A percentile compares a stretch with the other conserved stretches of the same genome.
Conservation (phyloP, 2,888 invertebrate genomes). For the Hofmannophila pseudospretella region DNA sequence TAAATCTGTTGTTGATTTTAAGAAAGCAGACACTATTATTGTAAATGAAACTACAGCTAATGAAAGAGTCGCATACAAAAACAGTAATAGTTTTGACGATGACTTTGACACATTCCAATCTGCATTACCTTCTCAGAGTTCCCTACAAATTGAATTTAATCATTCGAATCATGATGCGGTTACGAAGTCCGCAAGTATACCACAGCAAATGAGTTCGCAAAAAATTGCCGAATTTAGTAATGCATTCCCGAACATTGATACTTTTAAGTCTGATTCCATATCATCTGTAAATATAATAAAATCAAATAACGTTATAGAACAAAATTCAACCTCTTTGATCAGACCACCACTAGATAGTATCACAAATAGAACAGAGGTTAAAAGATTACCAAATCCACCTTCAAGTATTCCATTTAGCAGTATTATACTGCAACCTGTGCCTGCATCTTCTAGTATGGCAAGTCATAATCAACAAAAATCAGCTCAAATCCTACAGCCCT, state of each 20-base stretch:
- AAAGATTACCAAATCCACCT: slow-evolving; percentile 16
- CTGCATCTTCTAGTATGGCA: slow-evolving; percentile 23
- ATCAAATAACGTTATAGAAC: slow-evolving; percentile 30
- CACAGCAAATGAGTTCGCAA: slow-evolving; percentile 15
- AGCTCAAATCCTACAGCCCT: slow-evolving; percentile 67
- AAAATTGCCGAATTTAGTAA: slow-evolving; percentile 26
- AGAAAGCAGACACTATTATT: slow-evolving; percentile 10
- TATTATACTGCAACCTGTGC: slow-evolving; percentile 48
- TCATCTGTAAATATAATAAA: slow-evolving; percentile 29
- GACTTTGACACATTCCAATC: slow-evolving; percentile 71
- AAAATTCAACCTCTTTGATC: slow-evolving; percentile 15
- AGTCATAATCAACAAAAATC: slow-evolving; percentile 42
- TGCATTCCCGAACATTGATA: slow-evolving; percentile 30
- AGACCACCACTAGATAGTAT: slow-evolving; percentile 18
- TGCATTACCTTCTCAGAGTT: slow-evolving; percentile 39
- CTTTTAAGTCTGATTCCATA: slow-evolving; percentile 42
- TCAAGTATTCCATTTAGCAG: slow-evolving; percentile 17
- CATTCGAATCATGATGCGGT: slow-evolving; percentile 17
- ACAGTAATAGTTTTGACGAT: slow-evolving; percentile 39
- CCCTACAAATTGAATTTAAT: slow-evolving; percentile 19
- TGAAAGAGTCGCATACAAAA: slow-evolving; percentile 7
- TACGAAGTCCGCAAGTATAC: slow-evolving; percentile 21
- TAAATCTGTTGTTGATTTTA: slow-evolving; percentile 4
- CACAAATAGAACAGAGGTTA: slow-evolving; percentile 23
- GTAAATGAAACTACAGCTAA: slow-evolving; percentile 7